Conservation (phyloP, 1,140 invertebrate genomes). For the Macrocentrus cingulum region DNA sequence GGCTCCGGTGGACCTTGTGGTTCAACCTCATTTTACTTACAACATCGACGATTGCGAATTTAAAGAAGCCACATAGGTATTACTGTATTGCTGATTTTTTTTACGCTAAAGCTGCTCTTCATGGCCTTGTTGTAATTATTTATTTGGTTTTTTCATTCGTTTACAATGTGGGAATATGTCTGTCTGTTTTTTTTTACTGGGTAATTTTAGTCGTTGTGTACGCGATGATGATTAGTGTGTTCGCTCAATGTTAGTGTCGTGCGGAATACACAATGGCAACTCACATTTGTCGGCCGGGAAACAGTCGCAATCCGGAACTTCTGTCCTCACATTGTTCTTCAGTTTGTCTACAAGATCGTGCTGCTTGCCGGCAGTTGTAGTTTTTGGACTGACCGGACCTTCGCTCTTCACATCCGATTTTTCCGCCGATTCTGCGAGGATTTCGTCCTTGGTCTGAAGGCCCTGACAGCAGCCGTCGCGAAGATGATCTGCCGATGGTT, state of each 20-base stretch:
- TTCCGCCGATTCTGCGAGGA: conserved; percentile 56
- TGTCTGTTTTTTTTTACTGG: conserved; percentile 24
- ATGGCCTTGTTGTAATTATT: too few relatives aligned
- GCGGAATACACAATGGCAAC: conserved; percentile 47
- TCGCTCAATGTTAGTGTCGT: conserved; percentile 50
- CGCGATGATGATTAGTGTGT: conserved; percentile 42
- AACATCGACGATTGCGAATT: conserved; percentile 23
- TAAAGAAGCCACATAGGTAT: conserved; percentile 15
- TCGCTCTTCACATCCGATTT: conserved; percentile 49
- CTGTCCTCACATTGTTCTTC: conserved; percentile 72
- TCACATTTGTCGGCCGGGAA: conserved; percentile 75
- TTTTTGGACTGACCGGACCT: conserved; percentile 34
- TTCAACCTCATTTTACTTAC: conserved; percentile 51
- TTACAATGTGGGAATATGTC: background rate
- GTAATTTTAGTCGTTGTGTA: conserved; percentile 34
- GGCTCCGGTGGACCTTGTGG: conserved; percentile 74
- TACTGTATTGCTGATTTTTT: conserved; percentile 9
- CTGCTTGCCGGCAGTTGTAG: conserved; percentile 54
- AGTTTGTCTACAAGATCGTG: conserved; percentile 67
- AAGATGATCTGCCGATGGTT: conserved; percentile 70
- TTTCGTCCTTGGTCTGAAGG: conserved; percentile 71
- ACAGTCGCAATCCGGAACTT: conserved; percentile 83
- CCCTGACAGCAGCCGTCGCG: conserved; percentile 71
- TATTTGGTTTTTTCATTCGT: background rate
- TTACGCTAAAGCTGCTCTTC: background rate